Base-by-base conservation (phyloP, 2,797 vertebrate species). In the Acanthurus tractus region DNA sequence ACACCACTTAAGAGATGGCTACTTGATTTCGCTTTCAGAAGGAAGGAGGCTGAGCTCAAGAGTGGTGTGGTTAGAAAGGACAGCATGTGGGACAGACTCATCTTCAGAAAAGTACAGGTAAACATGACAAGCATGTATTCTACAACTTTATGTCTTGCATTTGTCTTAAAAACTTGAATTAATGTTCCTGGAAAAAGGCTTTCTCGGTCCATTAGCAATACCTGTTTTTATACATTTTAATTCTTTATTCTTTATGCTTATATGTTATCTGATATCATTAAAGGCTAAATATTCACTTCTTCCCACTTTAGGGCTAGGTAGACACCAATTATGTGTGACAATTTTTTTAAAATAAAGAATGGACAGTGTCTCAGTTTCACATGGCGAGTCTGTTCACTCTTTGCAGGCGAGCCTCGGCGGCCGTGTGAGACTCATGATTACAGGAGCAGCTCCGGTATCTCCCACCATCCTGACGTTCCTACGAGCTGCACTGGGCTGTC, bases 41-140 rank as follows among this genome's bases (percentile, higher is more conserved):
- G 98, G 88, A 99, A 99, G 94, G 96, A 97, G 88, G 96, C 97
- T 0, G 97, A 99, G 79, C 95, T 99, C 29, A 95, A 94, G 79
- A 97, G 94, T 3, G 97, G 98, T 3, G 94, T 99, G 77, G 89
- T 99, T 29, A 94, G 98, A 86, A 97, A 92, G 76, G 96, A 99
- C 92, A 99, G 97, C 89, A 88, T 99, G 74, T 99, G 98, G 98
- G 98, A 99, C 88, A 97, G 93, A 82, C 92, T 99, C 6, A 97
- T 99, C 93, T 99, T 99, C 89, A 96, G 88, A 75, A 99, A 98
- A 95, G 96, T 99, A 29, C 98, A 99, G 97, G 98, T 99, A 92
- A 75, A 65, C 40, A 3, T 7, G 8, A 20, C 17, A 8, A 40
- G 38, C 38, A 40, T 40, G 8, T 40, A 40, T 1, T 40, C 38